These are phyloP conservation scores for Griposia aprilina DNA, from an alignment of 2,888 invertebrate genomes.

Conservation along the genomic window DNA sequence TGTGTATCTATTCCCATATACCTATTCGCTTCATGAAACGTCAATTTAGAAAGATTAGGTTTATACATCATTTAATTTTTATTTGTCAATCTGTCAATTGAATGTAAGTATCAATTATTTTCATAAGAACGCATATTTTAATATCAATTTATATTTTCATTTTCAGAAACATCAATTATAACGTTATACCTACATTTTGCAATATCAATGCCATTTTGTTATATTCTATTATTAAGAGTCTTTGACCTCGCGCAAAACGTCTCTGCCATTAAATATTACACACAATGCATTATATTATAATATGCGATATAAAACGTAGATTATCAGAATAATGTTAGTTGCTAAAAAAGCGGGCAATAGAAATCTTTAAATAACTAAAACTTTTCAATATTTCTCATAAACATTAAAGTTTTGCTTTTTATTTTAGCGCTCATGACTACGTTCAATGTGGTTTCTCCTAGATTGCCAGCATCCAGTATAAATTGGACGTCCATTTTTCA, in stretches of 20 bases:
- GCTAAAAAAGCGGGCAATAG: not conserved
- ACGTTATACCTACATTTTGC: not conserved
- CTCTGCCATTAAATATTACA: not conserved
- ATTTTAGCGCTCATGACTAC: not conserved
- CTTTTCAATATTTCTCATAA: not conserved
- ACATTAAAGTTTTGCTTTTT: slow-evolving; percentile 25
- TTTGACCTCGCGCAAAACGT: slow-evolving; percentile 14
- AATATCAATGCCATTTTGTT: slow-evolving; percentile 13
- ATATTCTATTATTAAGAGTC: slow-evolving; percentile 19
- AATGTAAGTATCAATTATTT: slow-evolving; percentile 4
- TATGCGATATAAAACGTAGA: not conserved
- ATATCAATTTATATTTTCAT: not conserved
- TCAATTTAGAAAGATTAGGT: not conserved
- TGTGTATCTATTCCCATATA: not conserved
- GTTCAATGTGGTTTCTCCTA: not conserved
- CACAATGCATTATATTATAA: not conserved
- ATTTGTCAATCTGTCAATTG: slow-evolving; percentile 8
- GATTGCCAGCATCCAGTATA: not conserved
- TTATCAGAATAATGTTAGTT: not conserved
- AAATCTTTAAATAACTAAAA: slow-evolving; percentile 12
- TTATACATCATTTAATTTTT: not conserved
- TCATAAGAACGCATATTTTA: not conserved
- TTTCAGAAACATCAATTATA: not conserved
- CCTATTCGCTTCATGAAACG: not conserved
- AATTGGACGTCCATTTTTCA: not conserved